These are phyloP conservation scores for Gymnoscelis rufifasciata DNA, from an alignment of 2,888 invertebrate genomes.

Conservation along the genomic window DNA sequence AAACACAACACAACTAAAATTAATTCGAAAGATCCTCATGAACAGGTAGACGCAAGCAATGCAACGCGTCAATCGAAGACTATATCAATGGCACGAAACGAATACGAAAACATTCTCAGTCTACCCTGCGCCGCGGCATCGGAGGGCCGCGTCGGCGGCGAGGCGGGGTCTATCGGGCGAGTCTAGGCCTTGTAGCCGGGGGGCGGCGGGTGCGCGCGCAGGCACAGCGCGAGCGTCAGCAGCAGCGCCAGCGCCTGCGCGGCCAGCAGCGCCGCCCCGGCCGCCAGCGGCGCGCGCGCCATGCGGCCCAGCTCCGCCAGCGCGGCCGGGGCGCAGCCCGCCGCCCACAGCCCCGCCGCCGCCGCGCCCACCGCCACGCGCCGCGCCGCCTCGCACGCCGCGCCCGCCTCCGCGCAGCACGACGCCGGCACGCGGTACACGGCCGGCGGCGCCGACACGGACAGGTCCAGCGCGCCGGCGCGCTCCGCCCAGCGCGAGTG, in stretches of 20 bases:
- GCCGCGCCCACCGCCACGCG: conserved; percentile 41
- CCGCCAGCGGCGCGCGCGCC: conserved; percentile 48
- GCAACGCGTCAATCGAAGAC: too few species aligned
- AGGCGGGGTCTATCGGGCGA: too few species aligned
- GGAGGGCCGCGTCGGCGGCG: too few species aligned
- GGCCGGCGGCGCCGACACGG: conserved; percentile 50
- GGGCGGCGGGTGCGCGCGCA: conserved; percentile 48
- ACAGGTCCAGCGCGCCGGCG: conserved; percentile 60
- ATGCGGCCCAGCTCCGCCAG: conserved; percentile 40
- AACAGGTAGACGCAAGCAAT: too few species aligned
- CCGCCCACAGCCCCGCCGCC: conserved; percentile 38
- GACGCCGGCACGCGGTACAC: conserved; percentile 61
- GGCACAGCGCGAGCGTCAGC: conserved; percentile 59
- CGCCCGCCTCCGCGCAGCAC: conserved; percentile 41
- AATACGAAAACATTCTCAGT: too few species aligned
- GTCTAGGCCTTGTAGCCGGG: conserved; percentile 54
- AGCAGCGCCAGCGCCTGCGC: conserved; percentile 58
- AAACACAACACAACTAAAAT: too few species aligned
- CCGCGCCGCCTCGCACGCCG: conserved; percentile 35
- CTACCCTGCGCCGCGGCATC: too few species aligned
- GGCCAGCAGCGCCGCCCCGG: conserved; percentile 51
- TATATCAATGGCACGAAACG: background rate
- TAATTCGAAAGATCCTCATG: too few species aligned
- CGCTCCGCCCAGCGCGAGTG: conserved; percentile 81
- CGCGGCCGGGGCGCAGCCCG: conserved; percentile 50